Percentiles rank a stretch among this genome's conserved stretches.
Conservation (phyloP, 2,888 invertebrate genomes). For the Drosophila borborema region DNA sequence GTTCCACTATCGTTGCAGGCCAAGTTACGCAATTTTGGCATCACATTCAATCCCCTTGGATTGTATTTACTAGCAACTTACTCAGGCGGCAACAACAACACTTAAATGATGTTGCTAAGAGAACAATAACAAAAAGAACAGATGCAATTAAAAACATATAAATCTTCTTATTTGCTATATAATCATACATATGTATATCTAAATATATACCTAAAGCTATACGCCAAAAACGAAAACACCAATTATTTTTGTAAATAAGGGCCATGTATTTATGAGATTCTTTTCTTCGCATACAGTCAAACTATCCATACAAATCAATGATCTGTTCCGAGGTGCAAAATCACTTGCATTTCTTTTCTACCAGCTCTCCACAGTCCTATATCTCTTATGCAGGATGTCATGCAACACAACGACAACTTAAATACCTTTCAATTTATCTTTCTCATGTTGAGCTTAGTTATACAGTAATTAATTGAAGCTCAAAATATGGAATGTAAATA, state of each 20-base stretch:
- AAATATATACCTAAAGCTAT: background rate
- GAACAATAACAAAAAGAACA: constrained; percentile 26
- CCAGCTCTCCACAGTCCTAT: constrained; percentile 18
- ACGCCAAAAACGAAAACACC: constrained; percentile 16
- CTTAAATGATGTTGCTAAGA: constrained; percentile 21
- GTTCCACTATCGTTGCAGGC: background rate
- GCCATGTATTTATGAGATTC: constrained; percentile 16
- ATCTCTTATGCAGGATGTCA: background rate
- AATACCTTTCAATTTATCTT: background rate
- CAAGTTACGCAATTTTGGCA: constrained; percentile 59
- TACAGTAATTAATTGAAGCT: background rate
- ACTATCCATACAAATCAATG: constrained; percentile 27
- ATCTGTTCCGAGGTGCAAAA: constrained; percentile 39
- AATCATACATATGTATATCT: background rate
- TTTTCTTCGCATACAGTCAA: constrained; percentile 18
- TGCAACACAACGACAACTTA: background rate
- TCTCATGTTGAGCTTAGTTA: background rate
- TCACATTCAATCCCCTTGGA: constrained; percentile 47
- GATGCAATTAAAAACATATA: constrained; percentile 53
- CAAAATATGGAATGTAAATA: too few species aligned
- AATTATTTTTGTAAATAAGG: constrained; percentile 16
- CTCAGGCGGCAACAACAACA: constrained; percentile 52
- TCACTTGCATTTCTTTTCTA: constrained; percentile 12
- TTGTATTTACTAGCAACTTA: constrained; percentile 42
- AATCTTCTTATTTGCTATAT: constrained; percentile 37